These are phyloP conservation scores for Beris chalybata DNA, from an alignment of 2,888 invertebrate species.

Conservation along the genomic window DNA sequence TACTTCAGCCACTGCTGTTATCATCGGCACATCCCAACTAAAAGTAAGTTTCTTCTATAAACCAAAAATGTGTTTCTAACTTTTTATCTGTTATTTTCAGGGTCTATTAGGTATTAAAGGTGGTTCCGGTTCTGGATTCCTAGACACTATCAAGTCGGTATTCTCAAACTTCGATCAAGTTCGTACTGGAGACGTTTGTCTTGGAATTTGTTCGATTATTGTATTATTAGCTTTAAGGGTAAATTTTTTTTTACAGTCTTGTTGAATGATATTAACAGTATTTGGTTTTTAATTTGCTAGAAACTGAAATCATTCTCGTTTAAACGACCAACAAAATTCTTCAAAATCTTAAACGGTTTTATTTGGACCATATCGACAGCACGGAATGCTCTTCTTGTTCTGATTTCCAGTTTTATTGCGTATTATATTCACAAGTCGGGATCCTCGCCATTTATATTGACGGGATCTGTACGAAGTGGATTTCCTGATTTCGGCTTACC, in stretches of 20 bases:
- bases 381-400: constrained; percentile 81
- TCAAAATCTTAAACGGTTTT: constrained; percentile 58
- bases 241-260: constrained; percentile 44
- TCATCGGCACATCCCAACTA: constrained; percentile 83
- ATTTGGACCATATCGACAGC: constrained; percentile 81
- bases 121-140: constrained; percentile 68
- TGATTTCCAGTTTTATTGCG: constrained; percentile 64
- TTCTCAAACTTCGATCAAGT: constrained; percentile 69
- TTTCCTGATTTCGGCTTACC: constrained; percentile 70
- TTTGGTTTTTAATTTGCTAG: constrained; percentile 56
- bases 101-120: constrained; percentile 73
- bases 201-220: constrained; percentile 74
- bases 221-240: constrained; percentile 76
- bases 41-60: constrained; percentile 58
- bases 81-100: constrained; percentile 38
- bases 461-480: constrained; percentile 70
- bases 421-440: constrained; percentile 61
- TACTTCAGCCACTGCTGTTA: constrained; percentile 88
- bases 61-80: constrained; percentile 3
- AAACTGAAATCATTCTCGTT: constrained; percentile 71
- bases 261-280: constrained; percentile 41
- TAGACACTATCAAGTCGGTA: constrained; percentile 74
- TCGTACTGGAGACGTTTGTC: constrained; percentile 67
- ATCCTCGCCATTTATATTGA: constrained; percentile 69
- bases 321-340: constrained; percentile 54